These are phyloP conservation scores for Eupithecia insigniata DNA, from an alignment of 2,888 invertebrate genomes.

Conservation along the genomic window DNA sequence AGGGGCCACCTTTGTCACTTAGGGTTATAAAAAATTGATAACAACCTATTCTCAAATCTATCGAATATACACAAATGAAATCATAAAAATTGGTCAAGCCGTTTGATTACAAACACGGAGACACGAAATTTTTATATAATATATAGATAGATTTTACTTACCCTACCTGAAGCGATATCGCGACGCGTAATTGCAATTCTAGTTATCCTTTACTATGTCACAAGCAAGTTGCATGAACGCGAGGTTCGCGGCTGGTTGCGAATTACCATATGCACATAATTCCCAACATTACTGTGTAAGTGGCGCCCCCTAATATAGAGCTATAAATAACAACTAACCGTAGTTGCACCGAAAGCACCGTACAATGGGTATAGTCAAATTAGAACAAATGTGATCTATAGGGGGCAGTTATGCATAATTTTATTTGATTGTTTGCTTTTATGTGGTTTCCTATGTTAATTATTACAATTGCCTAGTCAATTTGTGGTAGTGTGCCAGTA, in stretches of 20 bases:
- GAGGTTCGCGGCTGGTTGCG: constrained; percentile 48
- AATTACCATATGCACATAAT: constrained; percentile 66
- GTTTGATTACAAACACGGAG: too few species aligned
- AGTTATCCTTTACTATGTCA: constrained; percentile 12
- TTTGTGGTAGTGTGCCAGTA: background rate
- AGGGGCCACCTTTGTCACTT: too few species aligned
- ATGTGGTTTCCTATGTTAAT: constrained; percentile 8
- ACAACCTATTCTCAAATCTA: too few species aligned
- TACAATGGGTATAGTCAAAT: constrained; percentile 51
- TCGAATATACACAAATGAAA: too few species aligned
- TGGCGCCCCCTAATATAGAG: constrained; percentile 57
- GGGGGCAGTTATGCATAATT: constrained; percentile 42
- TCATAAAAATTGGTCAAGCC: too few species aligned
- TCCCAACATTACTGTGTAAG: constrained; percentile 57
- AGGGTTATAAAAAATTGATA: too few species aligned
- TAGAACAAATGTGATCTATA: constrained; percentile 59
- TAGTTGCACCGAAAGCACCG: constrained; percentile 47
- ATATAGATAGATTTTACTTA: too few species aligned
- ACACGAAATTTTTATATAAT: too few species aligned
- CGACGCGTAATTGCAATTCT: constrained; percentile 8
- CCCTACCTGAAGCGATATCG: too few species aligned
- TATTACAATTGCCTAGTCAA: background rate
- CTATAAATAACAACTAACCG: constrained; percentile 63
- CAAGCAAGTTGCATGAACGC: constrained; percentile 31
- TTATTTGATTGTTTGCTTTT: constrained; percentile 37